Conservation (phyloP, 2,888 invertebrate genomes). For the Kryphioiulus occultus region DNA sequence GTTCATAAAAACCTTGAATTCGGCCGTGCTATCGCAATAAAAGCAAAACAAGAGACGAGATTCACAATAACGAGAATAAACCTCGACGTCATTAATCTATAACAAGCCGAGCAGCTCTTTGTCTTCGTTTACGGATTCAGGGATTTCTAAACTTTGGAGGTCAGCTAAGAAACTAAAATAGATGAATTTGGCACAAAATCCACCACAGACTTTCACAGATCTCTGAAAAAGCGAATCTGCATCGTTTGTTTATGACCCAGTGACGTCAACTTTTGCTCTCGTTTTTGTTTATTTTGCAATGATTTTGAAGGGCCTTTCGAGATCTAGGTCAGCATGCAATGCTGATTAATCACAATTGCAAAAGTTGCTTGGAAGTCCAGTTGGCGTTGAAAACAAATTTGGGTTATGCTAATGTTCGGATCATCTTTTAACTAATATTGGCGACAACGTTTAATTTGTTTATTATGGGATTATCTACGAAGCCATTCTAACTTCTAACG, state of each 20-base stretch:
- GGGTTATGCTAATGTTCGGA: not conserved
- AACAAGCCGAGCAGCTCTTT: not conserved
- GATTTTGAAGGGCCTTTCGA: slow-evolving; percentile 5
- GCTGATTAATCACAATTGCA: not conserved
- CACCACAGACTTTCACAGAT: not conserved
- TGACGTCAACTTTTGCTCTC: not conserved
- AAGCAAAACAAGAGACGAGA: not conserved
- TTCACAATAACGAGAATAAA: not conserved
- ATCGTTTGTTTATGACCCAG: not conserved
- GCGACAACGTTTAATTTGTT: not conserved
- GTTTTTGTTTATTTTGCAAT: not conserved
- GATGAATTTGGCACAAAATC: not conserved
- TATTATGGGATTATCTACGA: not conserved
- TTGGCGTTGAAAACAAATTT: not conserved
- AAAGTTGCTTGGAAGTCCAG: not conserved
- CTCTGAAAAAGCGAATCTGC: not conserved
- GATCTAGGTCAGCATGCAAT: not conserved
- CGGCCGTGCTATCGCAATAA: not conserved
- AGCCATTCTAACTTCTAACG: not conserved
- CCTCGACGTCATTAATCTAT: not conserved
- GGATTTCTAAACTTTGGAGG: not conserved
- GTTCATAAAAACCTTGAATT: not conserved
- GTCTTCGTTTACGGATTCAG: not conserved
- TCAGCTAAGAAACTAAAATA: not conserved
- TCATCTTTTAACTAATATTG: not conserved